Base-by-base conservation (phyloP, 2,888 invertebrate genomes). In the Chorisops tibialis region DNA sequence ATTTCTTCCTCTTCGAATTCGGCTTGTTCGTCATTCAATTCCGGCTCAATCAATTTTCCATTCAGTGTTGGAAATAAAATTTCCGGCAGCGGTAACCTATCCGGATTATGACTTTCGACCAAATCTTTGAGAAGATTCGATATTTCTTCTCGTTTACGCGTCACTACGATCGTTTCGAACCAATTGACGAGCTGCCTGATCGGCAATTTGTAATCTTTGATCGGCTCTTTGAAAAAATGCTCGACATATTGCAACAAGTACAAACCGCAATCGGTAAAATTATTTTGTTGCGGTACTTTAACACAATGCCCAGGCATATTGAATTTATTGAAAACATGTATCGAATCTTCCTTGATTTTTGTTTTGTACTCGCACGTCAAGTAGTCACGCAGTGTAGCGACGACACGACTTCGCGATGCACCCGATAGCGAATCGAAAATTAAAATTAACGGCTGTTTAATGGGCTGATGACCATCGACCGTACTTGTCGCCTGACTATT, bases 201-300 rank as follows among this genome's bases (percentile, higher is more conserved):
- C 22, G 96, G 95, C 68, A 91, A 79, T 54, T 84, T 79, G 72
- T 90, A 96, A 77, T 93, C 90, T 68, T 82, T 81, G 60, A 96
- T 85, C 1, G 95, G 94, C 72, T 87, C 85, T 82, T 87, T 85
- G 77, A 96, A 96, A 80, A 99, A 97, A 64, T 90, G 90, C 79
- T 99, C 97, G 4, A 94, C 95, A 81, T 96, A 99, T 76, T 98
- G 96, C 59, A 99, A 80, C 63, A 98, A 82, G 79, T 91, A 99
- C 12, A 98, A 81, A 1, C 99, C 99, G 79, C 99, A 99, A 77
- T 99, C 99, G 41, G 91, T 93, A 74, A 89, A 95, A 81, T 99
- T 99, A 68, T 88, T 91, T 79, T 99, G 99, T 75, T 97, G 96
- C n/a, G 98, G 98, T 67, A 95, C 93, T 80, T 91, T 91, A 0